Percentiles rank a stretch among this genome's conserved stretches.
Evolutionary conservation across 2,113 vertebrate genomes (phyloP).

Genomic region (Stomatorhinus ivindoensis): DNA sequence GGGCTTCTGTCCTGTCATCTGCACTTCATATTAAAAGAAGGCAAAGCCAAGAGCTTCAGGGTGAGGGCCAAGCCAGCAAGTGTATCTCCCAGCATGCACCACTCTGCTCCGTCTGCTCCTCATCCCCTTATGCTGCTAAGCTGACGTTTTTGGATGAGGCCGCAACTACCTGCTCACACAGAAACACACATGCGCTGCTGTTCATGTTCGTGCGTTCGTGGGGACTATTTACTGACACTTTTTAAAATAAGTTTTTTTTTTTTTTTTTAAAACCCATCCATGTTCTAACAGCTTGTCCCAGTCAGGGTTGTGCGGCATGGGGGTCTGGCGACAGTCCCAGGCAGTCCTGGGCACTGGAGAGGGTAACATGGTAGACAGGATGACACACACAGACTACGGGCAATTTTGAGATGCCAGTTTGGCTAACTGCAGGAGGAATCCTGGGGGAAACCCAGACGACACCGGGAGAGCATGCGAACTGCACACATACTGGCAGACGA

Average conservation of each 20-base stretch:
- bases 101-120: not conserved
- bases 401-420: not conserved
- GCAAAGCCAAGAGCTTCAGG: not conserved
- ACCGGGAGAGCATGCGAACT: not conserved
- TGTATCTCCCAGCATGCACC: not conserved
- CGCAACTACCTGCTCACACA: not conserved
- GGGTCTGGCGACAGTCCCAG: not conserved
- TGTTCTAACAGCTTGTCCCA: not conserved
- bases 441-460: not conserved
- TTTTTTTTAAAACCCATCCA: too few species aligned
- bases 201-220: not conserved
- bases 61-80: not conserved
- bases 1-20: slow-evolving; percentile 6
- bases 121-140: not conserved
- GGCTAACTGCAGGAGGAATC: not conserved
- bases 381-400: not conserved
- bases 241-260: too few species aligned
- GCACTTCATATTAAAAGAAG: not conserved
- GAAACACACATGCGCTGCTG: not conserved
- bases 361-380: not conserved
- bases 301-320: not conserved
- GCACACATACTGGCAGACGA: too few species aligned
- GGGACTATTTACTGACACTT: not conserved
- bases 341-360: not conserved
- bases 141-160: not conserved